Base-by-base conservation (phyloP, 2,113 vertebrate species). In the Forbesichthys agassizii region DNA sequence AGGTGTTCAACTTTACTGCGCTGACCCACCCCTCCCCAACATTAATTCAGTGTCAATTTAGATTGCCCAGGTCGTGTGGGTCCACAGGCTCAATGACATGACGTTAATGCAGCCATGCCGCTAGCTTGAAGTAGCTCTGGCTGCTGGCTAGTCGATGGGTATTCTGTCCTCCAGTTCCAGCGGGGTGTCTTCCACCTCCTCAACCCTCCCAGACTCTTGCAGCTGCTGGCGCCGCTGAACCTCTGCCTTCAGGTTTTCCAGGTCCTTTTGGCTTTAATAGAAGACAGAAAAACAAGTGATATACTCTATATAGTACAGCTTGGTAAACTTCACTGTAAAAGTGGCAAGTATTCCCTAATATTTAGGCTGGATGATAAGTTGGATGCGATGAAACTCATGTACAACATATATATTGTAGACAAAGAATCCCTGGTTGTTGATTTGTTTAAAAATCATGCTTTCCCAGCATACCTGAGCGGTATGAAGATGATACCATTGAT, bases 401-500 rank as follows among this genome's bases (percentile, higher is more conserved):
- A 27, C 27, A 27, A 27, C 2, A 27, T 27, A 27, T 42, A 42
- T 5, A 42, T 42, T 5, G 1, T 1, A 42, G 36, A 42, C 36
- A 6, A 42, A 42, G 36, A 42, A 42, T 8, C 36, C 36, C 36
- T 42, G 36, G 5, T 42, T 42, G 7, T 42, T 27, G 27, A 3
- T 27, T 54, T 7, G 53, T 11, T 14, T 11, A n/a, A 11, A n/a
- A 54, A 8, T 61, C 1, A 11, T 63, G n/a, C n/a, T 53, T 33
- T 65, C 12, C 48, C n/a, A 1, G 10, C 66, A 73, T 90, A 99
- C 98, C 98, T 99, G 90, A 99, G 95, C 42, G 98, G 97, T 93
- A 99, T 99, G 91, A 99, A 99, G 88, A 99, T 96, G 88, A 99
- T 99, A 78, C 98, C 97, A 0, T 99, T 99, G 90, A 99, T 99